Evolutionary conservation across 2,888 invertebrate species (phyloP), one percentile per base, ranked within the genome.

Genomic region (Villa cingulata): DNA sequence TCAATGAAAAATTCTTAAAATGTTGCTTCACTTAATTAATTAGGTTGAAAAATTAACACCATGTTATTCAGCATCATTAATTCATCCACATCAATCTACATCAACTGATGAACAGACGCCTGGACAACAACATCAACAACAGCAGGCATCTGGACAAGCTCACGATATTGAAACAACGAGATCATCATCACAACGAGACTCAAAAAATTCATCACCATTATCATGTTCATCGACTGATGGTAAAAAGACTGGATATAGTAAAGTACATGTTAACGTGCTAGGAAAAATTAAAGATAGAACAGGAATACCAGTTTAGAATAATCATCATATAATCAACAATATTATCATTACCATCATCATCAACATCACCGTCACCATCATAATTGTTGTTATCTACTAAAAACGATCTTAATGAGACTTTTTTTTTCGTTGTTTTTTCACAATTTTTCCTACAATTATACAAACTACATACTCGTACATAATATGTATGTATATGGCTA

Each of bases 281-380:
- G 69, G 70, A 36, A 69, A 70, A 55, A 64, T 70, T 34, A 70
- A 70, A 50, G 69, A 70, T 54, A 64, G 69, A 32, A 68, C 68
- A 42, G 69, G 69, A 20, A 68, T 70, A 51, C 69, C 69, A 4
- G 69, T 70, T 53, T 70, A 69, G 48, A 27, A 41, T 27, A 18
- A n/a, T 34, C 4, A 34, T 34, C 3, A 15, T 34, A 34, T 34
- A 34, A 34, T 15, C 4, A 34, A 34, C 4, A 34, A 34, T 15
- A n/a, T n/a, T n/a, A n/a, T n/a, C n/a, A n/a, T n/a, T n/a, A n/a
- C n/a, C n/a, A n/a, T n/a, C n/a, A n/a, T n/a, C n/a, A n/a, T n/a
- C n/a, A n/a, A n/a, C n/a, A n/a, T n/a, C n/a, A n/a, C n/a, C n/a
- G n/a, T n/a, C n/a, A n/a, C n/a, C n/a, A n/a, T n/a, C n/a, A n/a